Percentiles rank a stretch among this genome's conserved stretches.
Conservation (phyloP, 35 echinoderm and acorn worm genomes). For the Heliocidaris erythrogramma region DNA sequence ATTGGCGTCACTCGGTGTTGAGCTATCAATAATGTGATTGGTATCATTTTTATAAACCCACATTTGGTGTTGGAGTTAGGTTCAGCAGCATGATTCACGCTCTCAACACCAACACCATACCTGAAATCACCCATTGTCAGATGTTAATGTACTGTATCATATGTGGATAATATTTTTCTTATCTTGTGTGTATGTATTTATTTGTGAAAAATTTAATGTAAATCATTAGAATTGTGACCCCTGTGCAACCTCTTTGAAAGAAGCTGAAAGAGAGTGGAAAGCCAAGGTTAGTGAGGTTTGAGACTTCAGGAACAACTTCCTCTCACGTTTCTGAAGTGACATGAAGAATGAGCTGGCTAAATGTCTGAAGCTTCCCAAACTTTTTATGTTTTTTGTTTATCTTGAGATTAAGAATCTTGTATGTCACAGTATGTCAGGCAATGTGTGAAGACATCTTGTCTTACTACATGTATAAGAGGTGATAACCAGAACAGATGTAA, state of each 20-base stretch:
- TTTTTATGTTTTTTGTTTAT: background rate
- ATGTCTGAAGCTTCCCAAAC: background rate
- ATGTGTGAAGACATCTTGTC: slow-evolving; percentile 29
- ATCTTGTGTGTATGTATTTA: no score
- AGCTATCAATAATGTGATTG: no score
- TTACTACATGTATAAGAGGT: slow-evolving; percentile 22
- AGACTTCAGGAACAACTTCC: background rate
- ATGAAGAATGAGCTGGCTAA: background rate
- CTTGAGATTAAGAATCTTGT: background rate
- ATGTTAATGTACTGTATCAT: no score
- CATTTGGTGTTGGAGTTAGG: no score
- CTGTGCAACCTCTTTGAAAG: background rate
- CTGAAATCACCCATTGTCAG: no score
- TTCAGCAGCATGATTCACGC: no score
- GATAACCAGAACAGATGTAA: slow-evolving; percentile 26
- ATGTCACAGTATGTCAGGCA: background rate
- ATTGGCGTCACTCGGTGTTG: no score
- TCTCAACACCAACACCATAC: no score
- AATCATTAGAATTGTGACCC: background rate
- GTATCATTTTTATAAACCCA: no score
- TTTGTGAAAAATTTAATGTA: no score
- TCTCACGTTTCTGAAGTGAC: background rate
- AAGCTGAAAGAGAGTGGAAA: background rate
- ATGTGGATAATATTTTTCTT: no score
- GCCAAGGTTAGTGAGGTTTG: background rate